Conservation (phyloP, 2,113 vertebrate species). For the Phyllopteryx taeniolatus region DNA sequence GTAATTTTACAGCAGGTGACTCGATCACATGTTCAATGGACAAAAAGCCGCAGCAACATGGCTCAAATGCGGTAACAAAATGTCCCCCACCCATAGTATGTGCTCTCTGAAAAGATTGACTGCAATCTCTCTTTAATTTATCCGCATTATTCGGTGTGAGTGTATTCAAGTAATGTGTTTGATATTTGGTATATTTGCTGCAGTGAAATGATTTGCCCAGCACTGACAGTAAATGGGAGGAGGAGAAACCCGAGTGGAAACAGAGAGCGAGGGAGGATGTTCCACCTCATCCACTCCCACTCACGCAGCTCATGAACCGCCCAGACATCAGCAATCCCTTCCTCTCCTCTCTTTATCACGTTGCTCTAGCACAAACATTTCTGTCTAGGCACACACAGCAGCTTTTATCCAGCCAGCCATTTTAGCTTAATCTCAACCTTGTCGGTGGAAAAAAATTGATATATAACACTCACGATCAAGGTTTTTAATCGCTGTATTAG, state of each 20-base stretch:
- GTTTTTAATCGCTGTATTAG: not conserved
- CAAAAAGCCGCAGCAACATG: constrained; percentile 3
- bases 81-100: constrained; percentile 44
- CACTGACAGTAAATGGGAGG: constrained; percentile 1
- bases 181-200: constrained; percentile 1
- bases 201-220: not conserved
- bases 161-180: not conserved
- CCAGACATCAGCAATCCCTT: constrained; percentile 12
- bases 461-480: not conserved
- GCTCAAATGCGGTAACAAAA: constrained; percentile 52
- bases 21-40: constrained; percentile 11
- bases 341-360: constrained; percentile 16
- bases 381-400: not conserved
- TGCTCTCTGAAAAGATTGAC: constrained; percentile 7
- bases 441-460: too few species aligned
- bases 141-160: not conserved
- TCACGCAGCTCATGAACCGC: constrained; percentile 35
- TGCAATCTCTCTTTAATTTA: not conserved
- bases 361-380: constrained; percentile 1
- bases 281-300: constrained; percentile 55
- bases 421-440: not conserved
- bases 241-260: constrained; percentile 24
- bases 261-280: constrained; percentile 19
- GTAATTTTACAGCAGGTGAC: constrained; percentile 67
- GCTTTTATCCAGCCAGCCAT: constrained; percentile 1